These are phyloP conservation scores for Eucriotettix oculatus DNA, from an alignment of 2,888 invertebrate genomes.

Conservation along the genomic window DNA sequence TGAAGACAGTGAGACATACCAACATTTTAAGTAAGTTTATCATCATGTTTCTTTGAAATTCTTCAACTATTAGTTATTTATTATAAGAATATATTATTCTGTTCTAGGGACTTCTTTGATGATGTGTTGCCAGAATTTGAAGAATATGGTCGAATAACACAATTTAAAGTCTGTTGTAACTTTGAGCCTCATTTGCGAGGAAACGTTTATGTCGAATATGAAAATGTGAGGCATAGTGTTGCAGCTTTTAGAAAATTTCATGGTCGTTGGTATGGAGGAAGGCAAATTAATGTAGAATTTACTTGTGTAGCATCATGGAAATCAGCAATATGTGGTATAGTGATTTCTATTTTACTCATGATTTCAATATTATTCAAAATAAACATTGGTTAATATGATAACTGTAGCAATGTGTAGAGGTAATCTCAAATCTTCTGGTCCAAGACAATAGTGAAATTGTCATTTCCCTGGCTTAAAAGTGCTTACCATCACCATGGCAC, in stretches of 20 bases:
- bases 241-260: slow-evolving; percentile 59
- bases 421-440: too few relatives aligned
- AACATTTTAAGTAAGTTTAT: slow-evolving; percentile 41
- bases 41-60: not conserved
- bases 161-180: slow-evolving; percentile 47
- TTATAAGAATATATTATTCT: not conserved
- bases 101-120: slow-evolving; percentile 54
- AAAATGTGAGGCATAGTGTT: slow-evolving; percentile 43
- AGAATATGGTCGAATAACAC: slow-evolving; percentile 25
- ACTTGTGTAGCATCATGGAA: slow-evolving; percentile 65
- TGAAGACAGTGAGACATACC: slow-evolving; percentile 63
- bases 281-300: slow-evolving; percentile 66
- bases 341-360: too few relatives aligned
- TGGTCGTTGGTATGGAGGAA: slow-evolving; percentile 76
- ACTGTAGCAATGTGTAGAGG: too few relatives aligned
- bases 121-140: slow-evolving; percentile 76
- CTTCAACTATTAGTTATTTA: not conserved
- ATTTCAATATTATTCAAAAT: too few relatives aligned
- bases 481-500: too few relatives aligned
- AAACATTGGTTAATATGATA: too few relatives aligned
- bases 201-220: slow-evolving; percentile 76
- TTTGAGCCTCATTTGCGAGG: slow-evolving; percentile 73
- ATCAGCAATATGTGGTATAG: slow-evolving; percentile 69
- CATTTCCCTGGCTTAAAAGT: too few relatives aligned
- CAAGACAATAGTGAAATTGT: not conserved